Evolutionary conservation across 2,888 invertebrate genomes (phyloP).

Genomic region (Thereva nobilitata): DNA sequence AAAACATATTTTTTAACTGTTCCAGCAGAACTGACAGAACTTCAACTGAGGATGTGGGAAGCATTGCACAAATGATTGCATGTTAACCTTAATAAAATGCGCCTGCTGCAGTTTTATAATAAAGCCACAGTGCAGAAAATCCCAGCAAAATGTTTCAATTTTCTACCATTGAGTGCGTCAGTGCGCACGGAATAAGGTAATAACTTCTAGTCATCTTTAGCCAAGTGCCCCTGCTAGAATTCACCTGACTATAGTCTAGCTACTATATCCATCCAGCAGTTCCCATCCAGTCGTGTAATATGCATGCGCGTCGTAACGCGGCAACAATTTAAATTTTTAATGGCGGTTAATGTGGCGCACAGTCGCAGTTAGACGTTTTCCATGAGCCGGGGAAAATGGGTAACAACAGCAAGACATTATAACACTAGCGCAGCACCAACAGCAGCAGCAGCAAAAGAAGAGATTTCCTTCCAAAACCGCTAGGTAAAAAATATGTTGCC

Average conservation of each 20-base stretch:
- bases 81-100: not conserved
- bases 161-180: slow-evolving; percentile 27
- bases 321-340: slow-evolving; percentile 40
- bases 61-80: slow-evolving; percentile 27
- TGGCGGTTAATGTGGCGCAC: slow-evolving; percentile 35
- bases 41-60: not conserved
- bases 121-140: slow-evolving; percentile 19
- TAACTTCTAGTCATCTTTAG: slow-evolving; percentile 2
- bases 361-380: slow-evolving; percentile 19
- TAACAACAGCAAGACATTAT: no score
- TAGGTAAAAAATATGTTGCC: slow-evolving; percentile 2
- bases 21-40: slow-evolving; percentile 21
- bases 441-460: not conserved
- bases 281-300: slow-evolving; percentile 28
- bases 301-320: not conserved
- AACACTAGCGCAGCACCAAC: no score
- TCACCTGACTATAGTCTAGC: not conserved
- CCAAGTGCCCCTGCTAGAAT: not conserved
- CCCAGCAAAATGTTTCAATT: slow-evolving; percentile 32
- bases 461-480: slow-evolving; percentile 38
- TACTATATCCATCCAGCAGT: not conserved
- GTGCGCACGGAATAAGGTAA: slow-evolving; percentile 6
- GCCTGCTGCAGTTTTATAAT: slow-evolving; percentile 2
- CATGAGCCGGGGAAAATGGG: not conserved
- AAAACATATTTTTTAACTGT: slow-evolving; percentile 24